Evolutionary conservation across 2,888 invertebrate species (phyloP).

Genomic region (Mylabris sibirica): DNA sequence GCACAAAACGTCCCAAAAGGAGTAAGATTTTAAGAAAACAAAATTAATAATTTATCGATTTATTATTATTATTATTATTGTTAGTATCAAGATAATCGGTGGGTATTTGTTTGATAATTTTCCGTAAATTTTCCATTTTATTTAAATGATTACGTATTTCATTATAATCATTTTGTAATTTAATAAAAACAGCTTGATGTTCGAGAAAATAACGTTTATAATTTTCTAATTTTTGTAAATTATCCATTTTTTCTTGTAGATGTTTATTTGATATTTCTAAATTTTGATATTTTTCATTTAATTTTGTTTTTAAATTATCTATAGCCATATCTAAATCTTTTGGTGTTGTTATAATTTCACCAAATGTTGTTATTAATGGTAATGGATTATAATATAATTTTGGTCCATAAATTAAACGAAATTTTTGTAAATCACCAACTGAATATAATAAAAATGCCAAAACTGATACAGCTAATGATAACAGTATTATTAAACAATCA

Average conservation of each 20-base stretch:
- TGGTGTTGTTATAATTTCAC: background rate
- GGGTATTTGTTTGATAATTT: background rate
- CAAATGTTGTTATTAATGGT: background rate
- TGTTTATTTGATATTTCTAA: background rate
- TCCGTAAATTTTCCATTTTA: background rate
- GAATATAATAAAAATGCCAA: background rate
- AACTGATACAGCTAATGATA: background rate
- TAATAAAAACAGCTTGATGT: background rate
- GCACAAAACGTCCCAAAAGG: too few relatives aligned
- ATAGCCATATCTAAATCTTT: background rate
- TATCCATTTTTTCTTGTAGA: background rate
- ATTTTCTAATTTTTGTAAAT: background rate
- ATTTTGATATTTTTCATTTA: background rate
- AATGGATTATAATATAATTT: background rate
- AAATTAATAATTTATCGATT: background rate
- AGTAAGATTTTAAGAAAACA: too few relatives aligned
- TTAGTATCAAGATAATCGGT: background rate
- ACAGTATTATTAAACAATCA: background rate
- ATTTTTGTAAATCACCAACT: background rate
- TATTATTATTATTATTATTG: background rate
- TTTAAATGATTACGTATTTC: background rate
- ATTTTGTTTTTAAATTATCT: background rate
- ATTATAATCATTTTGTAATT: conserved; percentile 1
- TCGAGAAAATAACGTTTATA: background rate
- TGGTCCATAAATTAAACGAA: background rate